phyloP scores from a whole-genome alignment of 2,113 vertebrate species.

The Capreolus pygargus region DNA sequence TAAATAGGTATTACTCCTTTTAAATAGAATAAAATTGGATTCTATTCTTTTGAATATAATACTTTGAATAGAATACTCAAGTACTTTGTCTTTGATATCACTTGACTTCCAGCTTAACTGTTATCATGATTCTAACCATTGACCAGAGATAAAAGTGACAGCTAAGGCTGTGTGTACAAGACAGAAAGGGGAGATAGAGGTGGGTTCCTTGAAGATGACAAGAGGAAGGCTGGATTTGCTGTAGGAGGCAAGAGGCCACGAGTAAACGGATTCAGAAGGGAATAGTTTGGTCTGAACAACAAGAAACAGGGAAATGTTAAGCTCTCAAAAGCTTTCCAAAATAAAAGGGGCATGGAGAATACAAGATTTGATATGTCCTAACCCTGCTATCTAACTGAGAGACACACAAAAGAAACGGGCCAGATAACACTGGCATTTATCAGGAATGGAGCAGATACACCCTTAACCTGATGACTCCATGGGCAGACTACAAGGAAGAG shows the following conservation, averaged over 20 bases:
- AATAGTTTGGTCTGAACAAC: constrained; percentile 66
- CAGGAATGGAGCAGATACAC: constrained; percentile 66
- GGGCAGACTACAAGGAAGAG: constrained; percentile 66
- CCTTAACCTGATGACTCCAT: constrained; percentile 72
- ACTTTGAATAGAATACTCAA: neutral
- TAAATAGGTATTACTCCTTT: neutral
- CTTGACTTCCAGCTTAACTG: neutral
- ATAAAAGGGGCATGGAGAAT: constrained; percentile 74
- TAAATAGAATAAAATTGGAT: neutral
- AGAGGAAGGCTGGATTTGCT: constrained; percentile 61
- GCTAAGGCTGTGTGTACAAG: neutral
- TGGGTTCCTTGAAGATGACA: constrained; percentile 59
- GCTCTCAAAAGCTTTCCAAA: constrained; percentile 75
- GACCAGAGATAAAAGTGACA: constrained; percentile 11
- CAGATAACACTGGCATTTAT: constrained; percentile 75
- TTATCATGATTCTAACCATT: neutral
- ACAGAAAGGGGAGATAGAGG: constrained; percentile 17
- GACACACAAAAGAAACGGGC: constrained; percentile 70
- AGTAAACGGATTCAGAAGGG: constrained; percentile 60
- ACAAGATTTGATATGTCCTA: constrained; percentile 74
- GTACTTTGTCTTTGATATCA: constrained; percentile 11
- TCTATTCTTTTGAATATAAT: neutral
- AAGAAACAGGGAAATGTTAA: constrained; percentile 76
- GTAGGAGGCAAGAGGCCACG: constrained; percentile 63
- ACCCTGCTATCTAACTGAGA: constrained; percentile 72